These are phyloP conservation scores for Drosophila nigromelanica DNA, from an alignment of 1,140 invertebrate genomes.

Conservation along the genomic window DNA sequence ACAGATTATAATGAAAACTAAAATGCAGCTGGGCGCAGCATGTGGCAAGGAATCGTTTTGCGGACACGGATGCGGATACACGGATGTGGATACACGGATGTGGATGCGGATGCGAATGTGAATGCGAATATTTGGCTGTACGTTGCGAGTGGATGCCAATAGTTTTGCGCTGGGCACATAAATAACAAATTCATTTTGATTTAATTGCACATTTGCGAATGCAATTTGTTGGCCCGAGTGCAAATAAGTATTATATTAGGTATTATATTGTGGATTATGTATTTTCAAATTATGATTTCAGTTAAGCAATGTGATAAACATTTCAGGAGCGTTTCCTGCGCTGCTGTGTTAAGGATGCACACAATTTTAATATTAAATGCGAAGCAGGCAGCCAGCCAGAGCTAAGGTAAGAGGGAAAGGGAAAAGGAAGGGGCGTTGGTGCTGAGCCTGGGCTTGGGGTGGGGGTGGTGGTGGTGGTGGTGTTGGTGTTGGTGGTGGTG, in stretches of 20 bases:
- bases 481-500: background rate
- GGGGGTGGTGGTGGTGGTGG: no score
- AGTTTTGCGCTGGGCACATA: constrained; percentile 49
- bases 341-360: constrained; percentile 68
- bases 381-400: constrained; percentile 15
- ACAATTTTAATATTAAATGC: constrained; percentile 81
- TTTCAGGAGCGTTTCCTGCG: constrained; percentile 31
- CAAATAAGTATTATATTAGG: constrained; percentile 33
- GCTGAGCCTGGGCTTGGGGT: background rate
- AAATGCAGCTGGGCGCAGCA: constrained; percentile 56
- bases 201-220: constrained; percentile 78
- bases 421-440: background rate
- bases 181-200: constrained; percentile 81
- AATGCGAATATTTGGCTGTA: constrained; percentile 21
- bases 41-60: constrained; percentile 43
- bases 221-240: constrained; percentile 37
- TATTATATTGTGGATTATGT: constrained; percentile 33
- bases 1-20: constrained; percentile 78
- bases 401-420: constrained; percentile 6
- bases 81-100: constrained; percentile 13
- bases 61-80: background rate
- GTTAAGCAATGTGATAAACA: constrained; percentile 53
- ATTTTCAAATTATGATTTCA: constrained; percentile 69
- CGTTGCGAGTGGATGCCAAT: constrained; percentile 35
- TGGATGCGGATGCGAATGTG: constrained; percentile 6